These are phyloP conservation scores for Drosophila eugracilis DNA, from an alignment of 1,140 invertebrate species.

Conservation along the genomic window DNA sequence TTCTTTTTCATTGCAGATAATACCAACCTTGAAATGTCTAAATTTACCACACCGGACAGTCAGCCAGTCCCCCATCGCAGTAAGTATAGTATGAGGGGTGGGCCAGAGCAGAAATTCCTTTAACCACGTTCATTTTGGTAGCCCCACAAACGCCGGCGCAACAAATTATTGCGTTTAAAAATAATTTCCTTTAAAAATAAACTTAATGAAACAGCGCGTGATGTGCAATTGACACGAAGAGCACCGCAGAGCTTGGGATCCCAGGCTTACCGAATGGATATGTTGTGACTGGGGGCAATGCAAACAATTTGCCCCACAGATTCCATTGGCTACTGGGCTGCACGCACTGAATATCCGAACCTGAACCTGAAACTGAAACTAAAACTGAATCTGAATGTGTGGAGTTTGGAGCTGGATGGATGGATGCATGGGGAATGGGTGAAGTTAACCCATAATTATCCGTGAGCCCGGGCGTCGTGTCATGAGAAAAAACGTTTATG, in stretches of 20 bases:
- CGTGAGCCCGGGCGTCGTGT: constrained; percentile 33
- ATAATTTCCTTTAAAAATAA: constrained; percentile 78
- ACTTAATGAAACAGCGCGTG: constrained; percentile 70
- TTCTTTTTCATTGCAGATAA: constrained; percentile 47
- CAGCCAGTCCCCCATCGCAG: constrained; percentile 6
- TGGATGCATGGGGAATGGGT: constrained; percentile 17
- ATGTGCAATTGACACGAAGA: constrained; percentile 78
- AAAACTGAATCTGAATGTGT: constrained; percentile 12
- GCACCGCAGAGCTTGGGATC: constrained; percentile 15
- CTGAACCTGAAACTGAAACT: not conserved
- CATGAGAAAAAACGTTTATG: constrained; percentile 72
- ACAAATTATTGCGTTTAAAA: constrained; percentile 78
- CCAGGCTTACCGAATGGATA: constrained; percentile 3
- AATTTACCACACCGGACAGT: constrained; percentile 31
- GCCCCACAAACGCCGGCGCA: constrained; percentile 18
- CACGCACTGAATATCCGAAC: constrained; percentile 35
- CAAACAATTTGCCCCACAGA: constrained; percentile 53
- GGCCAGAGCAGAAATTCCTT: constrained; percentile 26
- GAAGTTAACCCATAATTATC: constrained; percentile 70
- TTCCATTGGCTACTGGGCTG: constrained; percentile 48
- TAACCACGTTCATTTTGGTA: constrained; percentile 49
- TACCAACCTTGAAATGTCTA: constrained; percentile 64
- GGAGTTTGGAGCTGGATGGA: not conserved
- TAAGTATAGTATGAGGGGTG: constrained; percentile 31
- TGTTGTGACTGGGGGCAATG: constrained; percentile 18